Evolutionary conservation across 2,797 vertebrate genomes (phyloP).

Genomic region (Hypotaenidia okinawae): DNA sequence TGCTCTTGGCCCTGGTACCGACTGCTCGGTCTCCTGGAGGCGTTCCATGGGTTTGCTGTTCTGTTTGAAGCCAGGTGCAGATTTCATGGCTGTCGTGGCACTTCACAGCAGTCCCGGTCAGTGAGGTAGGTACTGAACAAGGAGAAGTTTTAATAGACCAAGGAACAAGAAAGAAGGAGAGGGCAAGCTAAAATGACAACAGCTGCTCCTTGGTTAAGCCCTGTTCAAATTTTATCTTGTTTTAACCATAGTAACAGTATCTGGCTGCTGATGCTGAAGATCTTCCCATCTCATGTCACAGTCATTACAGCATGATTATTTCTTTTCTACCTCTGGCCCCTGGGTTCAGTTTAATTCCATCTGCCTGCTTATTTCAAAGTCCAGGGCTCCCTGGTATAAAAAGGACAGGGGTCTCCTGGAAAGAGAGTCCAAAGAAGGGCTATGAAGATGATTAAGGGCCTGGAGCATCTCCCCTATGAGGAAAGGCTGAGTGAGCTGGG

Average conservation of each 20-base stretch:
- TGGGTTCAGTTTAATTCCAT: neutral
- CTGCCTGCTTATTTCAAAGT: neutral
- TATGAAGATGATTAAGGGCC: no score
- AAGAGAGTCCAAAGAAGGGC: no score
- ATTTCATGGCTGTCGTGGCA: fast-evolving
- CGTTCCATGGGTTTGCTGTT: neutral
- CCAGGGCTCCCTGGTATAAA: neutral
- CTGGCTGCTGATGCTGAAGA: neutral
- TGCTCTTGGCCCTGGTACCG: fast-evolving
- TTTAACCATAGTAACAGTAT: neutral
- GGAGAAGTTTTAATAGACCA: neutral
- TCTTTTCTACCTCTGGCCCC: neutral
- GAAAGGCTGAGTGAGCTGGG: no score
- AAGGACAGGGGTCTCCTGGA: no score
- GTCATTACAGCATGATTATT: neutral
- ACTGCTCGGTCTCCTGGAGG: no score
- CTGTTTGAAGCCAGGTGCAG: neutral
- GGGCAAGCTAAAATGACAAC: neutral
- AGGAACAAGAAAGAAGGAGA: neutral
- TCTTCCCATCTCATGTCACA: neutral
- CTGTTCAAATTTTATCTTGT: neutral
- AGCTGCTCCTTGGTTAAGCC: neutral
- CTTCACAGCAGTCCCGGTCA: neutral
- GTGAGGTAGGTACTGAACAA: neutral
- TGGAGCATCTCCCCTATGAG: no score